phyloP scores from a whole-genome alignment of 2,888 invertebrate species.

The Andrena praecox region DNA sequence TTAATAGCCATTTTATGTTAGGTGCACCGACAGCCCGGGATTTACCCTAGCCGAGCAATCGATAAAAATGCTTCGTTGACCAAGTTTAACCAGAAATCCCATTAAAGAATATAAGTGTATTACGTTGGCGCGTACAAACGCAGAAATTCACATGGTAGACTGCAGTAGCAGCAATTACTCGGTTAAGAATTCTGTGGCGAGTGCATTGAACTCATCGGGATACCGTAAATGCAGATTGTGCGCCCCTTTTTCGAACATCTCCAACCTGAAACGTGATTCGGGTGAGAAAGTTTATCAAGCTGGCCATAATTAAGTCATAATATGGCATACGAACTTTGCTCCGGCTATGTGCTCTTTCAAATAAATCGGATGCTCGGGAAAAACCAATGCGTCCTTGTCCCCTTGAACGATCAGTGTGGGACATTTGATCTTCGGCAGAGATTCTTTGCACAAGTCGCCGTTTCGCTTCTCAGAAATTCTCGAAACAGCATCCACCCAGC shows the following conservation, averaged over 20 bases:
- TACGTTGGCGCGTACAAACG: no score
- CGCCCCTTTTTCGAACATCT: conserved; percentile 92
- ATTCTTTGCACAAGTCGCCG: conserved; percentile 90
- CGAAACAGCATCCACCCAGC: conserved; percentile 90
- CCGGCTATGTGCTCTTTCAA: conserved; percentile 89
- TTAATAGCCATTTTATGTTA: no score
- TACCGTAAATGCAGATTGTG: conserved; percentile 94
- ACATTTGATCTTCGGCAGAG: conserved; percentile 89
- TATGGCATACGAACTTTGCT: conserved; percentile 87
- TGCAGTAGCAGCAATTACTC: neutral
- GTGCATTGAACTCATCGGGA: conserved; percentile 91
- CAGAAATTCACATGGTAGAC: neutral
- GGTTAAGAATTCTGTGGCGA: conserved; percentile 90
- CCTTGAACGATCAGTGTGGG: conserved; percentile 94
- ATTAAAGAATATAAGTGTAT: neutral
- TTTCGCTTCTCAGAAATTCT: conserved; percentile 86
- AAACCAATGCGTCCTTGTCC: conserved; percentile 92
- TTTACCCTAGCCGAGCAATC: neutral
- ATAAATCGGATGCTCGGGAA: conserved; percentile 90
- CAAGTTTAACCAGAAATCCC: neutral
- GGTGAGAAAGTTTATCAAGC: neutral
- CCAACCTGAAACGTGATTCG: conserved; percentile 86
- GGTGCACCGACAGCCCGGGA: no score
- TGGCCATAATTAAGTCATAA: no score
- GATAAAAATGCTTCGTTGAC: conserved; percentile 2